Evolutionary conservation across 2,888 invertebrate species (phyloP), one percentile per base, ranked within the genome.

Genomic region (Lottia scabra): DNA sequence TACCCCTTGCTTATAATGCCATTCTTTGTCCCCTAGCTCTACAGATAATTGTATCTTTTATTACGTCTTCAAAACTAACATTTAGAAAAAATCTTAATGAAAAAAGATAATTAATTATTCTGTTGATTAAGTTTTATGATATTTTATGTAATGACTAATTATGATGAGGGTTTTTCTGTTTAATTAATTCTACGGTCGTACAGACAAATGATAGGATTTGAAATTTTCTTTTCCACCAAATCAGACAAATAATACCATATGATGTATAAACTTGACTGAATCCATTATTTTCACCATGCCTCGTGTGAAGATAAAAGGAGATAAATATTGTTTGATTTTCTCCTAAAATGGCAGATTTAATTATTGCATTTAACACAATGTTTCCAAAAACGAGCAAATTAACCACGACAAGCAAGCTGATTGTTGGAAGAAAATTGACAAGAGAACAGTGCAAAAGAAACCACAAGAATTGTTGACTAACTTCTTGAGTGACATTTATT

Each of bases 401-500:
- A 56, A 23, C 13, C 23, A 19, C 23, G 56, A 56, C 19, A 56
- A 56, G 19, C 19, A 56, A 56, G 15, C 19, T 23, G 23, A 56
- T 56, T 56, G 56, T 56, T 56, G 2, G 19, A 23, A 56, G 23
- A 56, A 56, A 23, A 23, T 56, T 56, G 56, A 56, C 56, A 56
- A 56, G 19, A 23, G 56, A 56, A 56, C 56, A 56, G 56, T 23
- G 23, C 19, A 12, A 56, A 13, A 56, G 56, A 56, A 56, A 56
- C 56, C 56, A 56, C 56, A 56, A 56, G 56, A 23, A 56, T 56
- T 56, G 56, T 23, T 23, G 23, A 56, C 56, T 56, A 56, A 56
- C 19, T 56, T 56, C 23, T 19, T 56, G 56, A 69, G 38, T 69
- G 68, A 69, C 68, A 46, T 69, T 63, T 63, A 69, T 69, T 69